Evolutionary conservation across 2,113 vertebrate genomes (phyloP).

Genomic region (Psittacus erithacus): DNA sequence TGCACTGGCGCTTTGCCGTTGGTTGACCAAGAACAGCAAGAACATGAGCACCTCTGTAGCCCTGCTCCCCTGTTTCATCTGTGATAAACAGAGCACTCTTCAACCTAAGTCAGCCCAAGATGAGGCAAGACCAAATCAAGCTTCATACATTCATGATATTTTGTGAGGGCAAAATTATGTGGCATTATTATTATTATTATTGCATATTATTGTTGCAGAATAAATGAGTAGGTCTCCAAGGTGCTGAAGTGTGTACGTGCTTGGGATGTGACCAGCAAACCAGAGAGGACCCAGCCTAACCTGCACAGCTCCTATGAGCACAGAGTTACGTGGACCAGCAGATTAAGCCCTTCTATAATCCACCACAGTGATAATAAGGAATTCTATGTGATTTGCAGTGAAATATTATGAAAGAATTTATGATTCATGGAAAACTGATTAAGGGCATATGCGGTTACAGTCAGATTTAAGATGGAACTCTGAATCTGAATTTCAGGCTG

Average conservation of each 20-base stretch:
- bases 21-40: neutral
- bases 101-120: neutral
- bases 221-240: neutral
- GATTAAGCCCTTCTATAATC: neutral
- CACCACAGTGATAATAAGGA: neutral
- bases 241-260: fast-evolving
- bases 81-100: neutral
- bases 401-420: neutral
- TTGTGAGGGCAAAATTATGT: fast-evolving
- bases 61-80: fast-evolving
- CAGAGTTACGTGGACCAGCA: neutral
- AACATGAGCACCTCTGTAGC: neutral
- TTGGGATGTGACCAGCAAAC: fast-evolving
- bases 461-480: neutral
- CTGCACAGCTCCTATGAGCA: neutral
- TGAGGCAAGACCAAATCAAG: neutral
- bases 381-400: neutral
- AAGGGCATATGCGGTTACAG: neutral
- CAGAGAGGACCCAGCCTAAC: neutral
- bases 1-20: neutral
- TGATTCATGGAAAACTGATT: neutral
- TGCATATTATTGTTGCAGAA: neutral
- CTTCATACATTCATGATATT: fast-evolving
- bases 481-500: neutral
- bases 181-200: neutral